Conservation (phyloP, 92 coral and sea anemone genomes). For the Epizoanthus fatuus region DNA sequence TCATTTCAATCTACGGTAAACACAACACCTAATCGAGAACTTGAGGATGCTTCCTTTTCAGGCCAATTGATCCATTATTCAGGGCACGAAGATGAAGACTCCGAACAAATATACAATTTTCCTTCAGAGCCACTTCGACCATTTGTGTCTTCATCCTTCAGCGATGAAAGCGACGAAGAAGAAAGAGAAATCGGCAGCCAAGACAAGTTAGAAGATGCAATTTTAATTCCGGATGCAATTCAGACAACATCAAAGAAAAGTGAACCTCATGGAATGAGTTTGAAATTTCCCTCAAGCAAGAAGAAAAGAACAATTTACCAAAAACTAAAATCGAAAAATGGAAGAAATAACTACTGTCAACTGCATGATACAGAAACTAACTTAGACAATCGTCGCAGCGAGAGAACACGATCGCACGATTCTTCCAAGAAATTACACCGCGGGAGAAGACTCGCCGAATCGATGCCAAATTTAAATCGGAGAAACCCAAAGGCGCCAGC, state of each 20-base stretch:
- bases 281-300: neutral
- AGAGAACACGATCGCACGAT: neutral
- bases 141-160: slow-evolving; percentile 10
- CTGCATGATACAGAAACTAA: neutral
- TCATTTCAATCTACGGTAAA: slow-evolving; percentile 27
- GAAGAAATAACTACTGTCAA: neutral
- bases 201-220: neutral
- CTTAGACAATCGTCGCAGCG: neutral
- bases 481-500: neutral
- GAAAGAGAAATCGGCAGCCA: neutral
- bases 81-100: neutral
- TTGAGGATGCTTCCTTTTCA: slow-evolving; percentile 2
- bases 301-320: neutral
- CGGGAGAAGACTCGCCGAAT: neutral
- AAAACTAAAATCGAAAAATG: slow-evolving; percentile 1
- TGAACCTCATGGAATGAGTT: neutral
- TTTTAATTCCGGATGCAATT: neutral
- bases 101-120: slow-evolving; percentile 20
- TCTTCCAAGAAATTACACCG: slow-evolving; percentile 2
- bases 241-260: slow-evolving; percentile 7
- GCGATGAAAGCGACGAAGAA: neutral
- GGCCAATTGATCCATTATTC: slow-evolving; percentile 2
- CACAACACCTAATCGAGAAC: slow-evolving; percentile 9
- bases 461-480: neutral
- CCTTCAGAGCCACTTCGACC: neutral